Conservation (phyloP, 2,113 vertebrate species). For the Guaruba guarouba region DNA sequence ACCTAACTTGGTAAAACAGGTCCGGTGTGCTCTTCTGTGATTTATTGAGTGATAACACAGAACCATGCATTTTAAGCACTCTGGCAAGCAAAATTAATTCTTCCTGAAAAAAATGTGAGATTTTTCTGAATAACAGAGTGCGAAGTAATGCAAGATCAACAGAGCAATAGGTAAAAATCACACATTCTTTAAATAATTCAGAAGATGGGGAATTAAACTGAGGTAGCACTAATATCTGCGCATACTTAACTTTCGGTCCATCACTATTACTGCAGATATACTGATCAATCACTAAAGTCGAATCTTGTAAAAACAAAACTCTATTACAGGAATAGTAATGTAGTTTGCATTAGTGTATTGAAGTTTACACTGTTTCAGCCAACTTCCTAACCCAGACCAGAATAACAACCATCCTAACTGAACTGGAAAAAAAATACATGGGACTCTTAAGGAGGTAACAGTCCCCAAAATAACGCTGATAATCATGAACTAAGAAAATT, state of each 20-base stretch:
- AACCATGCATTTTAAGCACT: not conserved
- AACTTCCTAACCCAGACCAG: not conserved
- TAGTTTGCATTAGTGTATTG: not conserved
- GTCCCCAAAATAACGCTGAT: not conserved
- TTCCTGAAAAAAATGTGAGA: not conserved
- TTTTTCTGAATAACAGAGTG: not conserved
- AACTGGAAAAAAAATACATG: not conserved
- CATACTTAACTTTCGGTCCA: not conserved
- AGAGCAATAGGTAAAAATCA: not conserved
- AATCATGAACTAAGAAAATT: not conserved
- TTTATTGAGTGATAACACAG: not conserved
- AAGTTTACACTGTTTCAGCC: not conserved
- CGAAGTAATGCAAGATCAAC: not conserved
- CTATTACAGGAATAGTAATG: not conserved
- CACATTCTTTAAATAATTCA: not conserved
- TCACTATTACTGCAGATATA: not conserved
- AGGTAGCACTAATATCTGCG: not conserved
- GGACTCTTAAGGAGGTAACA: not conserved
- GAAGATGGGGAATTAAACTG: not conserved
- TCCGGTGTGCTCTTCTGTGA: not conserved
- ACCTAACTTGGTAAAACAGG: not conserved
- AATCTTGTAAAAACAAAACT: not conserved
- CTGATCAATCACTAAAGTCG: not conserved
- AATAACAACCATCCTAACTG: not conserved
- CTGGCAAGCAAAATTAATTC: not conserved